These are phyloP conservation scores for Erebia epiphron DNA, from an alignment of 2,888 invertebrate species.

Conservation along the genomic window DNA sequence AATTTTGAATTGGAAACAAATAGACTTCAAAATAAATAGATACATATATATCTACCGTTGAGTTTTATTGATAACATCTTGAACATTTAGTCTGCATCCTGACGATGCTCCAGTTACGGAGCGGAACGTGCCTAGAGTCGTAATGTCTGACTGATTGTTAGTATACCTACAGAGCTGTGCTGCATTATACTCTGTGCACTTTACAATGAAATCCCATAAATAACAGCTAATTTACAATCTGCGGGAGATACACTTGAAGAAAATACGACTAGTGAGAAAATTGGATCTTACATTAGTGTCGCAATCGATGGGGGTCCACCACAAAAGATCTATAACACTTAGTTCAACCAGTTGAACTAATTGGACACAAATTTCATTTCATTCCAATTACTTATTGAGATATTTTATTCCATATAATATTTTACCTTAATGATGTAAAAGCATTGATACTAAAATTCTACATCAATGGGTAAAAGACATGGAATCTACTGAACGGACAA, in stretches of 20 bases:
- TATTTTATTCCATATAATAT: no score
- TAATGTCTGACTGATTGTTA: constrained; percentile 12
- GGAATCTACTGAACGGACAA: no score
- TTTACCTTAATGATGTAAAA: no score
- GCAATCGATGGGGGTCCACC: no score
- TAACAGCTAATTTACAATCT: neutral
- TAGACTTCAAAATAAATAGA: no score
- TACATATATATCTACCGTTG: neutral
- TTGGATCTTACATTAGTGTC: no score
- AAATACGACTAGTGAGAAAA: neutral
- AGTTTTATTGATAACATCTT: constrained; percentile 32
- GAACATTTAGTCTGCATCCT: constrained; percentile 35
- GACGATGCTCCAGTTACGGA: constrained; percentile 36
- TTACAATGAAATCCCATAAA: constrained; percentile 11
- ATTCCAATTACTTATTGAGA: no score
- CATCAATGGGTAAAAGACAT: no score
- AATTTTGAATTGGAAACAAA: neutral
- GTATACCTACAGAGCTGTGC: neutral
- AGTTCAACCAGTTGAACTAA: no score
- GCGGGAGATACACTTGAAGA: neutral
- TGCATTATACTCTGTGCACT: neutral
- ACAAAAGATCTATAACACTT: no score
- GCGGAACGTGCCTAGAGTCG: constrained; percentile 29
- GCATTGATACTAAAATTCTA: no score
- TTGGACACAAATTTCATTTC: no score